These are phyloP conservation scores for Alethe diademata DNA, from an alignment of 2,113 vertebrate genomes.

Conservation along the genomic window DNA sequence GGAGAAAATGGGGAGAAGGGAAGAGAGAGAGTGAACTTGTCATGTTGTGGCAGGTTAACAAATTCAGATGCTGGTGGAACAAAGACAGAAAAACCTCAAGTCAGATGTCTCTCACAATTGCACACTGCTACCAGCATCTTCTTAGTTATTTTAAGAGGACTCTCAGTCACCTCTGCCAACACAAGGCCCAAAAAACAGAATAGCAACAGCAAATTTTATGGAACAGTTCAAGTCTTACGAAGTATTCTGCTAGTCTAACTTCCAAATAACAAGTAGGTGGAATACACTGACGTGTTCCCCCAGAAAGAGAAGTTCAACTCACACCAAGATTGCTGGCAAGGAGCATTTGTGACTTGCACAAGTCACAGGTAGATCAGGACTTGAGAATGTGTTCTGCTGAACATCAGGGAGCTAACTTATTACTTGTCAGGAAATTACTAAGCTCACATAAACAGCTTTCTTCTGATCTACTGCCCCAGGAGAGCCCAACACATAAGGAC, in stretches of 20 bases:
- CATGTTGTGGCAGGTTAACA: background rate
- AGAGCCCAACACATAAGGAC: background rate
- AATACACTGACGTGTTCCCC: accelerated
- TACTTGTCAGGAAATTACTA: background rate
- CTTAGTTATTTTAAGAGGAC: background rate
- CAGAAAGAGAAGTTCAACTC: background rate
- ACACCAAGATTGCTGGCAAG: accelerated
- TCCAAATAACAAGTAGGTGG: background rate
- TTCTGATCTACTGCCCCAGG: background rate
- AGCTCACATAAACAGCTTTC: background rate
- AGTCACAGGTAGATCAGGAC: background rate
- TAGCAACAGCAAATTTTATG: background rate
- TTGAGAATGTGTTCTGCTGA: background rate
- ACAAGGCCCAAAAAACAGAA: background rate
- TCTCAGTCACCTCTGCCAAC: background rate
- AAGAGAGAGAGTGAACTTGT: background rate
- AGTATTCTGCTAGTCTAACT: background rate
- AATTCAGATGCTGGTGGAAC: background rate
- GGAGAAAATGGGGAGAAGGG: background rate
- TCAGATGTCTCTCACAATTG: background rate
- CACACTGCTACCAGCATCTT: background rate
- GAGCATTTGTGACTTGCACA: background rate
- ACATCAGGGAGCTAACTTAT: background rate
- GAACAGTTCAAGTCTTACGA: accelerated
- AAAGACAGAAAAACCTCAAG: background rate